Conservation (phyloP, 2,113 vertebrate genomes). For the Melozone crissalis region DNA sequence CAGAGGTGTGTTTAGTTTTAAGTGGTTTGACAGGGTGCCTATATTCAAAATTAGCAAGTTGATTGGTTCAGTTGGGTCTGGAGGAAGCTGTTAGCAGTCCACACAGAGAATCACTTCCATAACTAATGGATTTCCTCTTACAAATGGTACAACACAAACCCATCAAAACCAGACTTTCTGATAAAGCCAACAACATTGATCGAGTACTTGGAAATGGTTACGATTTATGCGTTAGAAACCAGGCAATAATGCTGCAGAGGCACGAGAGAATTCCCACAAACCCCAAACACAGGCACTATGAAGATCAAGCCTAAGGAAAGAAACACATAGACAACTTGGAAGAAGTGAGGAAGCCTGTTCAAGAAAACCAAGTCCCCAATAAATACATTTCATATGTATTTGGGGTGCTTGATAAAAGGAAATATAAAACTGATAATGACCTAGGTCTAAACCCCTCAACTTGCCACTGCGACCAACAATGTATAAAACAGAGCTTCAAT, state of each 20-base stretch:
- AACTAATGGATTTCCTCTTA: not conserved
- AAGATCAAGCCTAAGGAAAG: not conserved
- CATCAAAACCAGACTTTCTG: not conserved
- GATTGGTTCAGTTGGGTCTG: too few relatives aligned
- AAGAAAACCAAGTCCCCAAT: not conserved
- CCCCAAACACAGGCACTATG: not conserved
- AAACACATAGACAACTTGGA: fast-evolving
- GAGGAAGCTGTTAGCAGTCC: not conserved
- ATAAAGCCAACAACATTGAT: not conserved
- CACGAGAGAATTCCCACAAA: not conserved
- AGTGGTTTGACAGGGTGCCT: not conserved
- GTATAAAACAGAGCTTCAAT: not conserved
- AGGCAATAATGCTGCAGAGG: not conserved
- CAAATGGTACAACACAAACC: not conserved
- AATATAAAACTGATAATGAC: not conserved
- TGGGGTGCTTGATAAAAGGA: not conserved
- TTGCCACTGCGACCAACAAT: not conserved
- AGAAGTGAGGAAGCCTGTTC: not conserved
- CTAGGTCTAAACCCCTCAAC: not conserved
- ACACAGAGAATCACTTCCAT: not conserved
- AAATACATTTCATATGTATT: not conserved
- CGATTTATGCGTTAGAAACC: not conserved
- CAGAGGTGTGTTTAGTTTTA: too few relatives aligned
- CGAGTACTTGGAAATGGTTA: not conserved
- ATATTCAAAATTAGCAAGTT: not conserved